Percentiles rank a stretch among this genome's conserved stretches.
Evolutionary conservation across 2,888 invertebrate genomes (phyloP).

Genomic region (Ormia ochracea): DNA sequence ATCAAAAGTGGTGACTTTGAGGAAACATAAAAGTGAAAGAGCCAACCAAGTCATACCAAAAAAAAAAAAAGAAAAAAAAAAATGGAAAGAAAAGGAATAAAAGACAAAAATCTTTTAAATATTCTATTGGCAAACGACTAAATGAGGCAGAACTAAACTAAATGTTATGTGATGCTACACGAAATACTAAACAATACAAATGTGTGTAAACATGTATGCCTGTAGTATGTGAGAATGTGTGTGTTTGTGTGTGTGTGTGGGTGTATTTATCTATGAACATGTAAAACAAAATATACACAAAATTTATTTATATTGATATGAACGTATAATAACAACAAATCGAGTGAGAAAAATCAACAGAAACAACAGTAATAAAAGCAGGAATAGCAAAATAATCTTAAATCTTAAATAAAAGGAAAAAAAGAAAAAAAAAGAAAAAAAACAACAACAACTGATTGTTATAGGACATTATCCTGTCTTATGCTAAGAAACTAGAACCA

Average conservation of each 20-base stretch:
- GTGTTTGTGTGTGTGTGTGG: too few relatives aligned
- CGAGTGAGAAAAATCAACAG: conserved; percentile 53
- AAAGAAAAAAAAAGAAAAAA: too few relatives aligned
- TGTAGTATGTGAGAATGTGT: too few relatives aligned
- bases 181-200: conserved; percentile 37
- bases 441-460: conserved; percentile 47
- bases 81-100: conserved; percentile 8
- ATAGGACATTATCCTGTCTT: conserved; percentile 31
- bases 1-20: conserved; percentile 49
- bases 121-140: conserved; percentile 60
- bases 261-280: not conserved
- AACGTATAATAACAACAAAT: conserved; percentile 55
- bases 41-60: too few relatives aligned
- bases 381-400: not conserved
- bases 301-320: conserved; percentile 60
- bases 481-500: conserved; percentile 8
- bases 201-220: conserved; percentile 9
- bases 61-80: too few relatives aligned
- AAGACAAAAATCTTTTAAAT: conserved; percentile 43
- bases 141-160: conserved; percentile 60
- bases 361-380: conserved; percentile 4
- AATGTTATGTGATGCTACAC: conserved; percentile 59
- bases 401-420: conserved; percentile 38
- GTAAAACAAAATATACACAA: conserved; percentile 16
- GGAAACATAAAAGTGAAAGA: conserved; percentile 31